Evolutionary conservation across 1,140 invertebrate species (phyloP), one percentile per base, ranked within the genome.

Genomic region (Propsilocerus akamusi): DNA sequence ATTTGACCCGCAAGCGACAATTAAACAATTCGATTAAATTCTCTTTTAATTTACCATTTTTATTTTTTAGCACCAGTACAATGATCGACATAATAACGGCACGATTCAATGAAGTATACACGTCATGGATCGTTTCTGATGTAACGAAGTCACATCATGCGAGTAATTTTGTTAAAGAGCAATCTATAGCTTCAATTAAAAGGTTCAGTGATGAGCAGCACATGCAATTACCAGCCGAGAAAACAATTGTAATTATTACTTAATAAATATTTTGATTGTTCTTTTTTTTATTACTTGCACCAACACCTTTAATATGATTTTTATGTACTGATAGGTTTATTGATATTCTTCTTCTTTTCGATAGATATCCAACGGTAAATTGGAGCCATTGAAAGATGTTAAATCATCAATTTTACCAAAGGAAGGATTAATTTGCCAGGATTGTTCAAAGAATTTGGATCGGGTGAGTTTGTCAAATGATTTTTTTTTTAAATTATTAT

Each of bases 31-130:
- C n/a, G n/a, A n/a, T n/a, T n/a, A n/a, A n/a, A n/a, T n/a, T n/a
- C n/a, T n/a, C n/a, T n/a, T n/a, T n/a, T n/a, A n/a, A n/a, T n/a
- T n/a, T n/a, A n/a, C n/a, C n/a, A n/a, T n/a, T n/a, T n/a, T n/a
- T n/a, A n/a, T n/a, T n/a, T n/a, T n/a, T n/a, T 64, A 76, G 73
- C 58, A 63, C 69, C 3, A 68, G 63, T 52, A 73, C 69, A 53
- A 78, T 78, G 74, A 70, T 76, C 49, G 74, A 75, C 53, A 62
- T 74, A 17, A 56, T 76, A 26, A 71, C 71, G 5, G 71, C 70
- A 26, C 67, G 69, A 26, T 58, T 75, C 2, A 72, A 74, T 53
- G 73, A 75, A 48, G 65, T 72, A 3, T 76, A 74, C 58, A 65
- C 66, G 26, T 69, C 68, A 54, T 74, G 70, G 62, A 59, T 66